phyloP scores from a whole-genome alignment of 2,888 invertebrate genomes.

The Rugalucina vietnamica region DNA sequence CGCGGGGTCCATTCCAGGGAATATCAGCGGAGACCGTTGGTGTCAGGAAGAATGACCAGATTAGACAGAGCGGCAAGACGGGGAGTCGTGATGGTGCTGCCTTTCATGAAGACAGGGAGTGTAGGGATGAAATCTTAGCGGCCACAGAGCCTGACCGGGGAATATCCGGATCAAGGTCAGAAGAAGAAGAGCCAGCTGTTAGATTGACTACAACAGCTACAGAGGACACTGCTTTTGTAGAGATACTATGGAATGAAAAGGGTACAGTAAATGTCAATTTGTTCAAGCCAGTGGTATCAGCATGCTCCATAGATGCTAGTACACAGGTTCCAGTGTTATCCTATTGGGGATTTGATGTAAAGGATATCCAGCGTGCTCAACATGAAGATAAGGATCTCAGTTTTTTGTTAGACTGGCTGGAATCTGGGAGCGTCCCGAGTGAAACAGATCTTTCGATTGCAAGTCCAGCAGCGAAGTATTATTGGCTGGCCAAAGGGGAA shows the following conservation, averaged over 20 bases:
- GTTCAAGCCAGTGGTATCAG: neutral
- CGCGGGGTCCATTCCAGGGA: no score
- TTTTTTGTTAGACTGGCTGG: neutral
- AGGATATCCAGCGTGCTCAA: neutral
- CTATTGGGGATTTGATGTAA: neutral
- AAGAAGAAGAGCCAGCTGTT: neutral
- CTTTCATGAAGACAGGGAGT: neutral
- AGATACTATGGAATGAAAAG: neutral
- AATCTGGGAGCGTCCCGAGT: neutral
- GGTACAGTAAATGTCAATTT: neutral
- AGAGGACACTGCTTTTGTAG: neutral
- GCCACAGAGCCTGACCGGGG: neutral
- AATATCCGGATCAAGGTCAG: neutral
- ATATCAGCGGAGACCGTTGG: neutral
- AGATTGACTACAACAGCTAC: neutral
- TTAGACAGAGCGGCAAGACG: constrained; percentile 4
- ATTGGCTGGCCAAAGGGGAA: neutral
- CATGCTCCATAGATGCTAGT: neutral
- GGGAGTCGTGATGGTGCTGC: neutral
- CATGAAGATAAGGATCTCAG: neutral
- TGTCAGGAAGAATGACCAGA: neutral
- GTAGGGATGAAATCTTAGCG: no score
- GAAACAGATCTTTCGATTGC: neutral
- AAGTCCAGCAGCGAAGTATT: neutral
- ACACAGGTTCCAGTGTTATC: neutral